Conservation (phyloP, 1,140 invertebrate genomes). For the Drosophila serrata region DNA sequence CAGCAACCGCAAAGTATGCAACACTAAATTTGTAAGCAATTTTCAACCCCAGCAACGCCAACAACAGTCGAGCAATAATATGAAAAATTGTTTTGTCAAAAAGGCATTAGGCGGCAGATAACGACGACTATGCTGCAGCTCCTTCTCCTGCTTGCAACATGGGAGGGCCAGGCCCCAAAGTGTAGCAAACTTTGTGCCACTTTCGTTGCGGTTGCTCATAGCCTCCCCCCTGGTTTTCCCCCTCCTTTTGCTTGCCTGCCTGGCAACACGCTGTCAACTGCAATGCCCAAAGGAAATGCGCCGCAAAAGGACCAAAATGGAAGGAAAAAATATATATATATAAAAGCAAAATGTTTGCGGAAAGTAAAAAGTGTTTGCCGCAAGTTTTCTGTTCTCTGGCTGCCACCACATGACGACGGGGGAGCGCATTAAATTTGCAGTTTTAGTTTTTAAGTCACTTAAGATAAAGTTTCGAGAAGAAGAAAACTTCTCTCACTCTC, state of each 20-base stretch:
- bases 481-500: constrained; percentile 5
- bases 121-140: constrained; percentile 32
- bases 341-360: constrained; percentile 72
- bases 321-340: constrained; percentile 8
- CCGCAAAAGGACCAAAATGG: constrained; percentile 48
- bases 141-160: constrained; percentile 10
- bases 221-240: constrained; percentile 4
- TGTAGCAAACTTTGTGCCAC: constrained; percentile 80
- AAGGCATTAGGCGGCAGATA: constrained; percentile 75
- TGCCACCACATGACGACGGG: constrained; percentile 56
- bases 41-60: constrained; percentile 54
- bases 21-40: constrained; percentile 78
- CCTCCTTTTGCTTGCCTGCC: constrained; percentile 11
- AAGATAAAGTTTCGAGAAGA: constrained; percentile 62
- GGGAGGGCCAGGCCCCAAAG: constrained; percentile 41
- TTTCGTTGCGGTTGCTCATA: constrained; percentile 60
- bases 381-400: constrained; percentile 57
- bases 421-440: constrained; percentile 78
- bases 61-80: constrained; percentile 70
- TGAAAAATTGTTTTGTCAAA: constrained; percentile 80
- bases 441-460: constrained; percentile 82
- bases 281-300: constrained; percentile 82
- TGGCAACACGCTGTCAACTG: constrained; percentile 76
- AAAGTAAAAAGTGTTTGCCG: constrained; percentile 77
- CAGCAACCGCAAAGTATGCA: constrained; percentile 58